Evolutionary conservation across 2,113 vertebrate genomes (phyloP).

Genomic region (Henicopernis longicauda): DNA sequence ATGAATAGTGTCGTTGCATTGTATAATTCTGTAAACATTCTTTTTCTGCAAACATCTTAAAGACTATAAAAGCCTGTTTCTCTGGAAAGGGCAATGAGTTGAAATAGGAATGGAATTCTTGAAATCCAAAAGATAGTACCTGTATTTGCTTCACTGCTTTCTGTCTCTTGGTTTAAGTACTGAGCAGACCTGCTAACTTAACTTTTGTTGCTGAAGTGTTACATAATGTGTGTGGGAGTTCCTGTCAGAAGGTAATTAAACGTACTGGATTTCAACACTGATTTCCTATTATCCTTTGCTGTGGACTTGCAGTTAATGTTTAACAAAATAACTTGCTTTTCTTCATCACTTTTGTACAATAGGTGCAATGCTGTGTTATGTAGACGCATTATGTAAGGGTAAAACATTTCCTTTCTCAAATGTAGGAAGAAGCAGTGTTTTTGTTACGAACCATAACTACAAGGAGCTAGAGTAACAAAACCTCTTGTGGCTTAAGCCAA

Average conservation of each 20-base stretch:
- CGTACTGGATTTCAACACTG: not conserved
- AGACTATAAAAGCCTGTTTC: not conserved
- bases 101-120: not conserved
- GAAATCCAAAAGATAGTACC: not conserved
- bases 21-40: not conserved
- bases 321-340: not conserved
- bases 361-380: not conserved
- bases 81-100: not conserved
- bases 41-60: not conserved
- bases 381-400: not conserved
- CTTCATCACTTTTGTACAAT: not conserved
- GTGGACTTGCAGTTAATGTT: not conserved
- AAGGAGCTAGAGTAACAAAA: not conserved
- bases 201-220: not conserved
- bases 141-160: not conserved
- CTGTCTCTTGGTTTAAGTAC: not conserved
- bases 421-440: not conserved
- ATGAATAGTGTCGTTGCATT: not conserved
- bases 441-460: not conserved
- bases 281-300: slow-evolving; percentile 9
- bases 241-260: slow-evolving; percentile 2
- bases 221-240: not conserved
- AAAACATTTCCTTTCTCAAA: not conserved
- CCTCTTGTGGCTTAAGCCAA: not conserved
- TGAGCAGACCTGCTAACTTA: not conserved